Conservation (phyloP, 2,113 vertebrate species). For the Cercopithecus mona region DNA sequence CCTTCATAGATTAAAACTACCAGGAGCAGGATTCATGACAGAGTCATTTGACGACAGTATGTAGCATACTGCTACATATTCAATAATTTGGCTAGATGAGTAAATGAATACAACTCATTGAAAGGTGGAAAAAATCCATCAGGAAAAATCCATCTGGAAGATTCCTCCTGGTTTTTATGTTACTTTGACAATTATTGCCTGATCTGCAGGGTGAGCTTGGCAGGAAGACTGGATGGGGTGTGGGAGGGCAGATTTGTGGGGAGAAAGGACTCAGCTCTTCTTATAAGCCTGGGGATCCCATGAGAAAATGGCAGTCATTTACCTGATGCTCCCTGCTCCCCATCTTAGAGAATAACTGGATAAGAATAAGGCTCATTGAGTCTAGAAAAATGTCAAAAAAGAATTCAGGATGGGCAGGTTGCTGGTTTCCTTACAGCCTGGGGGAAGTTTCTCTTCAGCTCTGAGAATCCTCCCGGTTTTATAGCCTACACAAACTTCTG, state of each 20-base stretch:
- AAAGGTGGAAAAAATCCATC: neutral
- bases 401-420: neutral
- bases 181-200: neutral
- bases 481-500: neutral
- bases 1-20: neutral
- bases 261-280: neutral
- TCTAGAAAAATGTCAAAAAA: neutral
- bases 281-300: neutral
- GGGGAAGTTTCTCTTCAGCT: neutral
- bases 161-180: neutral
- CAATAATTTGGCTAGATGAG: neutral
- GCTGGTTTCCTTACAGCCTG: neutral
- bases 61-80: neutral
- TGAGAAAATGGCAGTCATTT: neutral
- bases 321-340: neutral
- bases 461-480: neutral
- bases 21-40: neutral
- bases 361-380: neutral
- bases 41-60: neutral
- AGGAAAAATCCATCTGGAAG: neutral
- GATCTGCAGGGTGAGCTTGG: neutral
- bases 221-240: neutral
- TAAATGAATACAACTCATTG: neutral
- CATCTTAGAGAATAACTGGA: neutral
- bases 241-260: neutral